Percentiles rank a stretch among this genome's conserved stretches.
These are phyloP conservation scores for Platycnemis pennipes DNA, from an alignment of 2,888 invertebrate species.

Conservation along the genomic window DNA sequence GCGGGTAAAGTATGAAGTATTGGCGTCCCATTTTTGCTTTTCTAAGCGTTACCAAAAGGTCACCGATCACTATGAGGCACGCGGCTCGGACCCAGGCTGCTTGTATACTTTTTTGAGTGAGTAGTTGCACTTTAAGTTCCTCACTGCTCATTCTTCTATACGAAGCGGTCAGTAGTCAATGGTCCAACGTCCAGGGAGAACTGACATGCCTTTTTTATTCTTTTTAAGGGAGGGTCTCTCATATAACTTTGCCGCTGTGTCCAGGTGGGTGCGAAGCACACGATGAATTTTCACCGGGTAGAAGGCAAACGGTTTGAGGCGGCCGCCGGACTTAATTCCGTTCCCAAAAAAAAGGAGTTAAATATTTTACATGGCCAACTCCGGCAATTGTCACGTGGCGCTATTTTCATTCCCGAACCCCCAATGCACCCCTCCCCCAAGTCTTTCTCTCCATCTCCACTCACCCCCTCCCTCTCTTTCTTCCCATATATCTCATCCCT, in stretches of 20 bases:
- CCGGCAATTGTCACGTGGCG: slow-evolving; percentile 15
- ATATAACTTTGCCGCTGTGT: not conserved
- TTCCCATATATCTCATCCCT: not conserved
- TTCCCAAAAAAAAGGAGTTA: not conserved
- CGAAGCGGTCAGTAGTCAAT: not conserved
- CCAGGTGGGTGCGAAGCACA: not conserved
- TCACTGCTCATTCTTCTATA: not conserved
- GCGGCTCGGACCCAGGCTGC: too few species aligned
- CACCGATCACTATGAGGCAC: too few species aligned
- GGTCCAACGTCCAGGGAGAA: not conserved
- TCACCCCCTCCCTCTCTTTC: not conserved
- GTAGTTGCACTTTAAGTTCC: too few species aligned
- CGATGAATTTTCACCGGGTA: not conserved
- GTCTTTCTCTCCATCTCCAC: not conserved
- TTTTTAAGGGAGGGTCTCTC: not conserved
- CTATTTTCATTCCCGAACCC: too few species aligned
- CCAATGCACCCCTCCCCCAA: not conserved
- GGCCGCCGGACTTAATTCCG: slow-evolving; percentile 1
- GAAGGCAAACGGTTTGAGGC: not conserved
- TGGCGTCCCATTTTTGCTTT: too few species aligned
- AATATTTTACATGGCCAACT: not conserved
- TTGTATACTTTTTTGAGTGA: too few species aligned
- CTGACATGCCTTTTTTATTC: not conserved
- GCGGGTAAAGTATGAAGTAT: too few species aligned
- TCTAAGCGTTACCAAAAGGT: too few species aligned